Evolutionary conservation across 1,140 invertebrate genomes (phyloP), one percentile per base, ranked within the genome.

Genomic region (Formica selysi): DNA sequence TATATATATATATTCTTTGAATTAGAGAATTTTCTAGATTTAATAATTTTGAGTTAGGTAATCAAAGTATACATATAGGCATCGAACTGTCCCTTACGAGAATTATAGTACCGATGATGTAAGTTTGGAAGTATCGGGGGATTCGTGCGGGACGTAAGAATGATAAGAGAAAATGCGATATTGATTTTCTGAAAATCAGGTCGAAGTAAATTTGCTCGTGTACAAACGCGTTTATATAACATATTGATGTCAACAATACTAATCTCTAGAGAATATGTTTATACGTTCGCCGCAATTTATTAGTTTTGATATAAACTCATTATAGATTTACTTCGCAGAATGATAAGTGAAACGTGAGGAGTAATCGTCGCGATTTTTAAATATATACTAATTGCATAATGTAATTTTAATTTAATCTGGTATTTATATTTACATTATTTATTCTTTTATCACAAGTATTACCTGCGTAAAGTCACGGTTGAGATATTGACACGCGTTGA

Each of bases 161-260:
- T 5, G 26, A 13, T 62, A 54, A 44, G 64, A 11, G 48, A 51
- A 73, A 83, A 83, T 61, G n/a, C n/a, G n/a, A 83, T 54, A 83
- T 83, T 74, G 68, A 83, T 83, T 83, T 83, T 74, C 54, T 48
- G 22, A 74, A 51, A 83, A 83, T 83, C 68, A 74, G 79, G 68
- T 83, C 79, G 48, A 19, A 83, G 26, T n/a, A 22, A 44, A 13
- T 73, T 81, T 38, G 26, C 51, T 44, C 26, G 26, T 29, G 54
- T 74, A 48, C 61, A 73, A 81, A 74, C 36, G 68, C 29, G 29
- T 61, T 81, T 83, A 83, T n/a, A 19, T 74, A 83, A 83, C 22
- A n/a, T 44, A 73, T 51, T 48, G 44, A 74, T 73, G 3, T 83
- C 68, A n/a, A 36, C 1, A 26, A 71, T 59, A 62, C 11, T 61